These are phyloP conservation scores for Cyclopterus lumpus DNA, from an alignment of 2,797 vertebrate species.

Conservation along the genomic window DNA sequence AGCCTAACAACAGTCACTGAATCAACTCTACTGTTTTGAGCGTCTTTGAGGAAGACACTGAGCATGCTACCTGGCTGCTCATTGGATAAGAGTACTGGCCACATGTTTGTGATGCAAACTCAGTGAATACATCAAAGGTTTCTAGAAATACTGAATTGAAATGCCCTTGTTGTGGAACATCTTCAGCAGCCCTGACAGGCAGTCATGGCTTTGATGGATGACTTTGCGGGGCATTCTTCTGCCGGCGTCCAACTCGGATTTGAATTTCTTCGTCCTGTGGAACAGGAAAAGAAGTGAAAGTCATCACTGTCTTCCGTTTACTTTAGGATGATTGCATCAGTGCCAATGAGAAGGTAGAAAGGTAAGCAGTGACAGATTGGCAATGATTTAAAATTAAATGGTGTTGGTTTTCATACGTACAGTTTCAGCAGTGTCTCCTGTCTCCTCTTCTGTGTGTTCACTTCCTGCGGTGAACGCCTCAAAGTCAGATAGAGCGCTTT, in stretches of 20 bases:
- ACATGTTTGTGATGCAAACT: constrained; percentile 3
- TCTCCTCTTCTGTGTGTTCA: constrained; percentile 80
- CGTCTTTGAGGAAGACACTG: not conserved
- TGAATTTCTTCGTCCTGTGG: constrained; percentile 77
- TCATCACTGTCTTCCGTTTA: not conserved
- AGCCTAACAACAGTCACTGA: not conserved
- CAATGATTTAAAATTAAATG: not conserved
- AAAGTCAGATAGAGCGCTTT: constrained; percentile 79
- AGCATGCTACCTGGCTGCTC: not conserved
- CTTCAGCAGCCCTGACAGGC: not conserved
- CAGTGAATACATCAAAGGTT: not conserved
- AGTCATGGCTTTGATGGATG: not conserved
- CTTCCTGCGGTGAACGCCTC: constrained; percentile 73
- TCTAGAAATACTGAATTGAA: constrained; percentile 3
- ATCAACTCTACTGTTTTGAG: not conserved
- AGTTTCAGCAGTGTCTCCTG: constrained; percentile 84
- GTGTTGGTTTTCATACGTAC: constrained; percentile 65
- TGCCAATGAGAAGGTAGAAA: not conserved
- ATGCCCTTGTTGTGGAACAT: not conserved
- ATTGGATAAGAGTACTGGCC: not conserved
- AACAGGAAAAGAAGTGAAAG: not conserved
- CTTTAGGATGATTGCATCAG: not conserved
- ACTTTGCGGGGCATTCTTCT: not conserved
- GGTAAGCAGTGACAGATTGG: not conserved
- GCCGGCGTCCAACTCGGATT: not conserved